A percentile compares a stretch with the other conserved stretches of the same genome.
These are phyloP conservation scores for Rhincodon typus DNA, from an alignment of 2,797 vertebrate species.

Conservation along the genomic window DNA sequence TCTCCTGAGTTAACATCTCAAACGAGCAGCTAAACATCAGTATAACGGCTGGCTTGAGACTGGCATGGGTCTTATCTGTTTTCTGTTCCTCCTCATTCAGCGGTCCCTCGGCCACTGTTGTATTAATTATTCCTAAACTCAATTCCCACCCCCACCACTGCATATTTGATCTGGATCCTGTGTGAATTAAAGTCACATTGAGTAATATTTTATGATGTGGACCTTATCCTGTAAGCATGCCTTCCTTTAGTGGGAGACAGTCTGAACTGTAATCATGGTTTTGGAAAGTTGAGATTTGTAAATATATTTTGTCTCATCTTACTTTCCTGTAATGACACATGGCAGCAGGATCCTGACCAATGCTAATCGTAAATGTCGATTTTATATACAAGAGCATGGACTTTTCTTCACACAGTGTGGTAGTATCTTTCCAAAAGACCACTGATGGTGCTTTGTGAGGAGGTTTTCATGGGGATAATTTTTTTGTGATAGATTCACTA, in stretches of 20 bases:
- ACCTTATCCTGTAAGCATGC: neutral
- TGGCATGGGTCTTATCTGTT: neutral
- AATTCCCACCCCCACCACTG: neutral
- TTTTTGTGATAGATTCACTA: neutral
- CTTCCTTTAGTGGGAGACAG: neutral
- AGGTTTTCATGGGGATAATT: neutral
- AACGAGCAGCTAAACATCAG: neutral
- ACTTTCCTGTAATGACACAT: neutral
- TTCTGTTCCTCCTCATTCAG: neutral
- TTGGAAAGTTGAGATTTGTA: neutral
- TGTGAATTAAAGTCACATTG: neutral
- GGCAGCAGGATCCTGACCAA: neutral
- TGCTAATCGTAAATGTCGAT: neutral
- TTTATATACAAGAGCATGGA: neutral
- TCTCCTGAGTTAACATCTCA: constrained; percentile 5
- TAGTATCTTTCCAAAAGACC: neutral
- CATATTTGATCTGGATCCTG: neutral
- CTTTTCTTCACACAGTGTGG: neutral
- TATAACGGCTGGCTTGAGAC: neutral
- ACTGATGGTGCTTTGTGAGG: neutral
- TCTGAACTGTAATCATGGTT: neutral
- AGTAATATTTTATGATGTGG: neutral
- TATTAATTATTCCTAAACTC: neutral
- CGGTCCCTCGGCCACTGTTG: neutral
- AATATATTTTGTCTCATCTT: neutral